A percentile compares a stretch with the other conserved stretches of the same genome.
These are phyloP conservation scores for Halocynthia roretzi DNA, from an alignment of 23 tunicate genomes.

Conservation along the genomic window DNA sequence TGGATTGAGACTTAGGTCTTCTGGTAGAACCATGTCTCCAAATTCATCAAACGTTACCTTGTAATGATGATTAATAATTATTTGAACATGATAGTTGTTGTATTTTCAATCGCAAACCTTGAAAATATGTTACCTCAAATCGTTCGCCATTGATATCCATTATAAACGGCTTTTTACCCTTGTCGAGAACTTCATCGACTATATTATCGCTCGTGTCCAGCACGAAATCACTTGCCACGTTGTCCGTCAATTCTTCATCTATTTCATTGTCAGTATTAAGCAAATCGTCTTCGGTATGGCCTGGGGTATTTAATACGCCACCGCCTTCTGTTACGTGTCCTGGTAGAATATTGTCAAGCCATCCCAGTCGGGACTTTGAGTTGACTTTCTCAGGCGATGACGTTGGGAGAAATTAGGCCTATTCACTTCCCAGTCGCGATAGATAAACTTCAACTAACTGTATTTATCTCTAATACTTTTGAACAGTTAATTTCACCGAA, in stretches of 20 bases:
- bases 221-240: conserved; percentile 1
- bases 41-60: not conserved
- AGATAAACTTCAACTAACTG: not conserved
- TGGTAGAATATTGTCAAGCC: conserved; percentile 3
- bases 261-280: conserved; percentile 19
- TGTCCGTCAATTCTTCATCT: not conserved
- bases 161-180: conserved; percentile 6
- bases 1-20: conserved; percentile 19
- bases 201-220: conserved; percentile 1
- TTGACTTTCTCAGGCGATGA: not conserved
- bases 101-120: not conserved
- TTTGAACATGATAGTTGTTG: not conserved
- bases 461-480: no score
- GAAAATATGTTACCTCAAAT: conserved; percentile 5
- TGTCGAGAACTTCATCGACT: not conserved
- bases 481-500: no score
- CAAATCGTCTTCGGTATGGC: conserved; percentile 8
- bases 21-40: conserved; percentile 19
- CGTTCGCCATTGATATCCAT: conserved; percentile 24
- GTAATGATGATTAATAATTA: not conserved
- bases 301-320: not conserved
- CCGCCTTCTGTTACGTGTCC: conserved; percentile 27
- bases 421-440: not conserved
- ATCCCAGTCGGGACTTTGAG: no score
- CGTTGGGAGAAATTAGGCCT: not conserved